Evolutionary conservation across 2,797 vertebrate species (phyloP), one percentile per base, ranked within the genome.

Genomic region (Halcyon badia): DNA sequence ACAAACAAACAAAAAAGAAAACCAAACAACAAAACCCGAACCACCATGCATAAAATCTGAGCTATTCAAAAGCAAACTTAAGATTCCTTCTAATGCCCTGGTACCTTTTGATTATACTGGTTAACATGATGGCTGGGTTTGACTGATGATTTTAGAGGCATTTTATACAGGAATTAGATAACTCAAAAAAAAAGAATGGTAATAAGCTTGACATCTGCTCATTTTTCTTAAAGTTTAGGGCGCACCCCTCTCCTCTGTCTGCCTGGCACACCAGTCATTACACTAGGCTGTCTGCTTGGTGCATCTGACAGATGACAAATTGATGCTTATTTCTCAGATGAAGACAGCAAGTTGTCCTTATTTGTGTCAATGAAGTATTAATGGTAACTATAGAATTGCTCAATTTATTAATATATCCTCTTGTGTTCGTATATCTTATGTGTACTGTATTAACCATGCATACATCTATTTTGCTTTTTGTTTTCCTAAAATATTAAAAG

Each of bases 1-100:
- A 20, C 22, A 86, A 31, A 0, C 12, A 65, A 86, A 33, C 0
- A 58, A 24, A 5, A 6, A 30, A 73, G 51, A 1, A 6, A 5
- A 58, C 6, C 16, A 46, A 31, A n/a, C 52, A 33, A 0, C 6
- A 64, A 33, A 26, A 18, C 7, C 7, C 22, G 72, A 52, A 1
- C 9, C 5, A 60, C 6, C 15, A 44, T 41, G 68, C 10, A 28
- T 44, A 42, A 68, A 65, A 42, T 3, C 42, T 42, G 10, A 87
- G 10, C 37, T 64, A 28, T 26, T 58, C 39, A 52, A 61, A 68
- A 82, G 24, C 21, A 33, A 76, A 25, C 1, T 71, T 52, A 11
- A 1, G 15, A 58, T 81, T 88, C 87, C 7, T 84, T 51, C 14
- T 22, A 62, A 51, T 10, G 12, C 15, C 3, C 28, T 70, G 19